Percentiles rank a stretch among this genome's conserved stretches.
phyloP scores from a whole-genome alignment of 2,113 vertebrate genomes.

The Buteo buteo region DNA sequence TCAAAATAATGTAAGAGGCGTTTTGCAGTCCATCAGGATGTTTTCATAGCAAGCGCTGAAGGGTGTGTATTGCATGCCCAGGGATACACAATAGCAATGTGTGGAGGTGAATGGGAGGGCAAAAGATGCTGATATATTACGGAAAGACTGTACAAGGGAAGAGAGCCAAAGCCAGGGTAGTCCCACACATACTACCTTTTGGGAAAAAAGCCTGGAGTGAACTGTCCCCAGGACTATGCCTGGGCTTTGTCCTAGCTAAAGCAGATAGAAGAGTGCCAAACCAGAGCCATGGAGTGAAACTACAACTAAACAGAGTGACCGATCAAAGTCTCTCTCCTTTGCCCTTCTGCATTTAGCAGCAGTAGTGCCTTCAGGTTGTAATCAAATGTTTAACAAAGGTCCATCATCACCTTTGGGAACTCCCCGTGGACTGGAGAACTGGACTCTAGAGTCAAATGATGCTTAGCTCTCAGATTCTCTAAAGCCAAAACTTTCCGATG shows the following conservation, averaged over 20 bases:
- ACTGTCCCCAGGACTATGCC: background rate
- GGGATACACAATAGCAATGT: background rate
- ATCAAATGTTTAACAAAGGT: background rate
- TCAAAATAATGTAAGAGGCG: background rate
- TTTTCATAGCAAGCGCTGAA: fast-evolving
- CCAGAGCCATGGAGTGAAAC: background rate
- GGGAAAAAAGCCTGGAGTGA: background rate
- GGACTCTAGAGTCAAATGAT: background rate
- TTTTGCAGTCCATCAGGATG: background rate
- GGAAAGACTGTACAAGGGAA: background rate
- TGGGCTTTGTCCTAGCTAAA: background rate
- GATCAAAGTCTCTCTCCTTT: background rate
- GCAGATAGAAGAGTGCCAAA: background rate
- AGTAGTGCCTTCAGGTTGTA: background rate
- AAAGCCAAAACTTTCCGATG: background rate
- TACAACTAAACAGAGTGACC: background rate
- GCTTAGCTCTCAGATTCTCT: background rate
- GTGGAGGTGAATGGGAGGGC: background rate
- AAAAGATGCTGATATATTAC: background rate
- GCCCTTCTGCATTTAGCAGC: background rate
- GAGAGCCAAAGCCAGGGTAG: background rate
- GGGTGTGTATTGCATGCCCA: background rate
- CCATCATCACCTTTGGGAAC: background rate
- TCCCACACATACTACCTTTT: background rate
- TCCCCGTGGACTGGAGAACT: fast-evolving